Evolutionary conservation across 2,113 vertebrate genomes (phyloP).

Genomic region (Bujurquina vittata): DNA sequence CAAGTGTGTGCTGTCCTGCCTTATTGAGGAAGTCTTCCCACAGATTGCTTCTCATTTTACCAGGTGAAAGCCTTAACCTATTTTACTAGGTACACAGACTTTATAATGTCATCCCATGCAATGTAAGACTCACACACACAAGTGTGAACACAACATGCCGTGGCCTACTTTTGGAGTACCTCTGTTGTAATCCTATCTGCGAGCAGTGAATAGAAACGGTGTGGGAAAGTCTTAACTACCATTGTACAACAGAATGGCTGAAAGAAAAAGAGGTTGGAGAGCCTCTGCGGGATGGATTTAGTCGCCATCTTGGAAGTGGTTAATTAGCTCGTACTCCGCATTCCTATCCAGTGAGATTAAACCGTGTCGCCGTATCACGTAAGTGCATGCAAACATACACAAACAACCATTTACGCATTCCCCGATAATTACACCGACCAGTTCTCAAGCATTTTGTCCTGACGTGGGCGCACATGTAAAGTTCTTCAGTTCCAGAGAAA

Average conservation of each 20-base stretch:
- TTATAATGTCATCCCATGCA: slow-evolving; percentile 25
- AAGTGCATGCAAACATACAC: slow-evolving; percentile 18
- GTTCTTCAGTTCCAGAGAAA: not conserved
- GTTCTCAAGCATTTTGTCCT: slow-evolving; percentile 11
- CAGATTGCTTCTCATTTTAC: slow-evolving; percentile 30
- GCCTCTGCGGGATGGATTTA: slow-evolving; percentile 17
- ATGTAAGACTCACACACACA: slow-evolving; percentile 3
- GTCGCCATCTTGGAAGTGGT: slow-evolving; percentile 34
- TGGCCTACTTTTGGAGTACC: slow-evolving; percentile 65
- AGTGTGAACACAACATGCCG: slow-evolving; percentile 37
- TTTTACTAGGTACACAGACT: slow-evolving; percentile 29
- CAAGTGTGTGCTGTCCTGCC: not conserved
- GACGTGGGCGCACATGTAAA: not conserved
- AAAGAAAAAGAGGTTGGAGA: slow-evolving; percentile 28
- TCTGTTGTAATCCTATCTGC: slow-evolving; percentile 62
- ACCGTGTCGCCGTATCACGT: not conserved
- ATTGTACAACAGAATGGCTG: slow-evolving; percentile 30
- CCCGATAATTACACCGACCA: slow-evolving; percentile 8
- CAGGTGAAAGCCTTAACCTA: slow-evolving; percentile 47
- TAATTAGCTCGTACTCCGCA: slow-evolving; percentile 38
- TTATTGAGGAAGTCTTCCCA: not conserved
- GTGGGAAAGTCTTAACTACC: slow-evolving; percentile 57
- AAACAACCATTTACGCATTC: slow-evolving; percentile 23
- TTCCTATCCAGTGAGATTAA: slow-evolving; percentile 38
- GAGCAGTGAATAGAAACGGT: slow-evolving; percentile 47